Evolutionary conservation across 2,888 invertebrate genomes (phyloP).

Genomic region (Lithophane socia): DNA sequence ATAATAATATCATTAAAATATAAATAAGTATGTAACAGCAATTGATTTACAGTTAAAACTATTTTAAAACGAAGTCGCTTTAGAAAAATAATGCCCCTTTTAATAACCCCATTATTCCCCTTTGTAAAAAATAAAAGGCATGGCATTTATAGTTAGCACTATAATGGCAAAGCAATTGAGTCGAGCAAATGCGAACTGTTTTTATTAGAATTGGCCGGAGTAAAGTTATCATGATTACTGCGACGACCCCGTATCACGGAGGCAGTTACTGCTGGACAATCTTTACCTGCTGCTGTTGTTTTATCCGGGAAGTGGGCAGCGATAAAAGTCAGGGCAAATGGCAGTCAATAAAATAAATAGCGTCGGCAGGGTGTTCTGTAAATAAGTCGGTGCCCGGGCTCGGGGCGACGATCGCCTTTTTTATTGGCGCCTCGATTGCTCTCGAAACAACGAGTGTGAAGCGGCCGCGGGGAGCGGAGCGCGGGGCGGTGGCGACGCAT

Average conservation of each 20-base stretch:
- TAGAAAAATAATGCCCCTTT: conserved; percentile 23
- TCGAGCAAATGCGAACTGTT: conserved; percentile 56
- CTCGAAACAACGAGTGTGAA: conserved; percentile 89
- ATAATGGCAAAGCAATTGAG: conserved; percentile 28
- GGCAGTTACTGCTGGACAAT: conserved; percentile 64
- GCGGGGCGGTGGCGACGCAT: conserved; percentile 76
- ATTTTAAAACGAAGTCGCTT: background rate
- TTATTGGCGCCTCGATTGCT: conserved; percentile 91
- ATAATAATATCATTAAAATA: background rate
- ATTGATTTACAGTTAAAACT: background rate
- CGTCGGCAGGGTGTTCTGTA: conserved; percentile 90
- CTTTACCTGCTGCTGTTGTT: conserved; percentile 87
- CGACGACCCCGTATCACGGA: conserved; percentile 57
- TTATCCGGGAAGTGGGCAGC: conserved; percentile 88
- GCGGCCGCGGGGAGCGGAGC: conserved; percentile 59
- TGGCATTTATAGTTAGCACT: conserved; percentile 19
- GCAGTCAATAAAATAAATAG: conserved; percentile 91
- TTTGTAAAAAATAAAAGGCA: conserved; percentile 20
- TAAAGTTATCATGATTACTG: conserved; percentile 65
- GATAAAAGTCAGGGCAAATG: conserved; percentile 90
- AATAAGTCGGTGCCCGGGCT: conserved; percentile 87
- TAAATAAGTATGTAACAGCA: background rate
- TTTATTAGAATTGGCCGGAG: conserved; percentile 54
- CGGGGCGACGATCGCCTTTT: conserved; percentile 90
- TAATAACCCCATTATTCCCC: conserved; percentile 48